These are phyloP conservation scores for Bubalus kerabau DNA, from an alignment of 2,113 vertebrate species.

Conservation along the genomic window DNA sequence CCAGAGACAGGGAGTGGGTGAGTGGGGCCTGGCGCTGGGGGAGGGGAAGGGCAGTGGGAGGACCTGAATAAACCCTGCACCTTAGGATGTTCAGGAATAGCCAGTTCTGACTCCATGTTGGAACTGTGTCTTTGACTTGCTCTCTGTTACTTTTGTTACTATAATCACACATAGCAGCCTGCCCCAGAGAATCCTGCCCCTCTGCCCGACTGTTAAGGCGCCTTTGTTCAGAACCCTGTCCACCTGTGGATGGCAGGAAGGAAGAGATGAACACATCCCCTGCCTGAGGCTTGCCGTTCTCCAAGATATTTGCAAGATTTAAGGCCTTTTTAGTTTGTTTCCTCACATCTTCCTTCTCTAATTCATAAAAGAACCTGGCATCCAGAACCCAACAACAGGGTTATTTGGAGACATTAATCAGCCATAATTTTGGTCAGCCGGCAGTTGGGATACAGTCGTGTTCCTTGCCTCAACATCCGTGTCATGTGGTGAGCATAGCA, in stretches of 20 bases:
- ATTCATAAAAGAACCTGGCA: neutral
- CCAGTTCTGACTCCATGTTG: neutral
- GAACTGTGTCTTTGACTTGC: neutral
- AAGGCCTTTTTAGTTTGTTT: neutral
- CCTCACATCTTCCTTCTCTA: neutral
- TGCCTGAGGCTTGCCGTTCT: neutral
- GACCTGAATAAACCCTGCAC: neutral
- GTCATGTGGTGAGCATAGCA: neutral
- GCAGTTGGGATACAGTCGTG: neutral
- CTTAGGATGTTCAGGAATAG: neutral
- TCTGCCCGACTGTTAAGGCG: neutral
- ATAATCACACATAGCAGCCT: neutral
- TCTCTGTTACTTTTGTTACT: neutral
- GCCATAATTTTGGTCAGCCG: neutral
- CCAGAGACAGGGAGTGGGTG: neutral
- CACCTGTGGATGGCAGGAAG: neutral
- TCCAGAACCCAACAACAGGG: neutral
- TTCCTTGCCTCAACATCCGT: fast-evolving
- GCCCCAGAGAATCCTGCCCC: neutral
- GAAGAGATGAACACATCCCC: neutral
- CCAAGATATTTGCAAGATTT: neutral
- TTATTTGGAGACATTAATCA: neutral
- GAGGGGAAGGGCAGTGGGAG: neutral
- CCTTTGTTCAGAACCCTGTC: neutral
- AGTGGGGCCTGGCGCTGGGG: neutral